These are phyloP conservation scores for Oegoconia quadripuncta DNA, from an alignment of 2,888 invertebrate genomes.

Conservation along the genomic window DNA sequence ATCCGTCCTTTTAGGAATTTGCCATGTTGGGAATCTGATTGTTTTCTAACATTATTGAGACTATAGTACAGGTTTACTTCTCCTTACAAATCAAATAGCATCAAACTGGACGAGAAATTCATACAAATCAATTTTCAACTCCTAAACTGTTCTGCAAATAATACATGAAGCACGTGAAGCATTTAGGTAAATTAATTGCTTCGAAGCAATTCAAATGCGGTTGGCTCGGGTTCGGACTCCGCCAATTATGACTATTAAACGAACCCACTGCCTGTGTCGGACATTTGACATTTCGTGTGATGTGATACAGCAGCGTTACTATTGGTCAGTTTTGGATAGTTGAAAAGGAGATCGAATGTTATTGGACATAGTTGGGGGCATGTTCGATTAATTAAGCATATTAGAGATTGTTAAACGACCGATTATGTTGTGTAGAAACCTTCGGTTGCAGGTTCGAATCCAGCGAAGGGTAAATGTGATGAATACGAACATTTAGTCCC, in stretches of 20 bases:
- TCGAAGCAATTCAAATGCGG: conserved; percentile 30
- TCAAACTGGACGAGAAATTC: too few species aligned
- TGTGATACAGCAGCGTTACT: not conserved
- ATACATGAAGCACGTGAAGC: conserved; percentile 14
- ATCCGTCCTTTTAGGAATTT: too few species aligned
- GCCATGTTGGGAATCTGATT: too few species aligned
- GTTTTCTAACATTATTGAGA: too few species aligned
- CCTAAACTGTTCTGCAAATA: not conserved
- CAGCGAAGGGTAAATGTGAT: not conserved
- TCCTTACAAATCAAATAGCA: too few species aligned
- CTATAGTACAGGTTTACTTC: too few species aligned
- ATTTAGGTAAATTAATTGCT: conserved; percentile 40
- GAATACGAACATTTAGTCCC: not conserved
- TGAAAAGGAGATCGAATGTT: not conserved
- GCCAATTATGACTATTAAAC: conserved; percentile 46
- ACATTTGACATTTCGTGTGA: conserved; percentile 9
- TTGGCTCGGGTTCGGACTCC: conserved; percentile 23
- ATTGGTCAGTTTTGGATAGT: not conserved
- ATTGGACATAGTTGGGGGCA: not conserved
- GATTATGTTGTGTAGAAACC: too few species aligned
- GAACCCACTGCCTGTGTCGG: conserved; percentile 28
- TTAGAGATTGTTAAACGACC: too few species aligned
- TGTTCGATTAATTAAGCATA: too few species aligned
- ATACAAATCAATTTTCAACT: too few species aligned
- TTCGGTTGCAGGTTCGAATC: too few species aligned